Conservation (phyloP, 2,888 invertebrate species). For the Entomobrya multifasciata region DNA sequence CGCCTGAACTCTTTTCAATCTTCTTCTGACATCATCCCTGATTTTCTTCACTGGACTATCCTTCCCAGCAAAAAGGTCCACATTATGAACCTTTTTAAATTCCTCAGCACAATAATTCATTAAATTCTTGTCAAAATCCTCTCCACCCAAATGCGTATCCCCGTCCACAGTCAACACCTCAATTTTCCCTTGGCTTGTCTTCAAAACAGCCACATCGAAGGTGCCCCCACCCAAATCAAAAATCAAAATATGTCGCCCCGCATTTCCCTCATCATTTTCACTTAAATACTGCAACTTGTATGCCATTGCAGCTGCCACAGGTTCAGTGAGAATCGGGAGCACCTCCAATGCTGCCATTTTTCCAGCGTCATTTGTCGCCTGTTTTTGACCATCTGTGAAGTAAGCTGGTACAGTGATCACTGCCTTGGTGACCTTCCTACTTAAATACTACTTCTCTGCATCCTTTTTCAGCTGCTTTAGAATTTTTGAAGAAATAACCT, state of each 20-base stretch:
- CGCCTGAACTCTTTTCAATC: conserved; percentile 55
- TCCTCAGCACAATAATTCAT: conserved; percentile 80
- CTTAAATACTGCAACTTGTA: conserved; percentile 35
- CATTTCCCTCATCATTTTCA: too few species aligned
- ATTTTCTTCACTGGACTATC: neutral
- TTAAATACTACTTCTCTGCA: conserved; percentile 57
- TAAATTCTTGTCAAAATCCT: conserved; percentile 84
- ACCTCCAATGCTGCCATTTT: conserved; percentile 92
- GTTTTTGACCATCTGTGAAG: conserved; percentile 86
- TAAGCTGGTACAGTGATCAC: conserved; percentile 92
- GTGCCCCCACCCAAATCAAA: conserved; percentile 74
- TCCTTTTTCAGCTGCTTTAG: conserved; percentile 42
- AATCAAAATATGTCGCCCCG: conserved; percentile 18
- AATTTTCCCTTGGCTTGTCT: conserved; percentile 21
- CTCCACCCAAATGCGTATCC: conserved; percentile 67
- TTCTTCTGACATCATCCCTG: conserved; percentile 24
- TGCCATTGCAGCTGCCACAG: conserved; percentile 81
- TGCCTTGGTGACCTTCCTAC: conserved; percentile 81
- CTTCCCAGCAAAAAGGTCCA: conserved; percentile 49
- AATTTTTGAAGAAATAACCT: conserved; percentile 64
- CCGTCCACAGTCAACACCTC: conserved; percentile 55
- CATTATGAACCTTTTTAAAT: conserved; percentile 33
- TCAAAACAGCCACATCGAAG: conserved; percentile 74
- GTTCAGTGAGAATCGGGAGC: conserved; percentile 93
- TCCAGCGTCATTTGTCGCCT: conserved; percentile 91